Conservation (phyloP, 1,140 invertebrate species). For the Hyles vespertilio region DNA sequence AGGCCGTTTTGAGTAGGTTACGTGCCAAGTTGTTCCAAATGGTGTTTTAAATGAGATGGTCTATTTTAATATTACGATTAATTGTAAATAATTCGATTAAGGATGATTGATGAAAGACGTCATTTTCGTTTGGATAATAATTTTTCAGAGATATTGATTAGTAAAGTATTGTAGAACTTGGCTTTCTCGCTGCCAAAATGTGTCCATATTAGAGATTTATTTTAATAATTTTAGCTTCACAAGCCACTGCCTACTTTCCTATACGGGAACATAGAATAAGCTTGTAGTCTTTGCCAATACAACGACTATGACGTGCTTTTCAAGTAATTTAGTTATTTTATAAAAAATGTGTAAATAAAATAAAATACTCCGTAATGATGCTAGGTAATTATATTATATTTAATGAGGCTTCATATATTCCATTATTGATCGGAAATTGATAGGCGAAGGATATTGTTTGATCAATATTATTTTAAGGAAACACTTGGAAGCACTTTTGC, state of each 20-base stretch:
- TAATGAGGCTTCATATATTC: slow-evolving; percentile 4
- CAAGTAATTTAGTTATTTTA: slow-evolving; percentile 1
- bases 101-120: slow-evolving; percentile 20
- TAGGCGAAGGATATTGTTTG: no score
- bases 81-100: slow-evolving; percentile 42
- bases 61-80: slow-evolving; percentile 43
- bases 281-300: slow-evolving; percentile 2
- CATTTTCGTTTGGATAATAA: not conserved
- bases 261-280: no score
- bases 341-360: slow-evolving; percentile 4
- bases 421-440: no score
- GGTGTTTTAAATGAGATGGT: slow-evolving; percentile 41
- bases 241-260: no score
- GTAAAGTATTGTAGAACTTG: not conserved
- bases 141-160: not conserved
- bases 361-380: slow-evolving; percentile 5
- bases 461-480: no score
- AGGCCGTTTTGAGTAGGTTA: slow-evolving; percentile 35
- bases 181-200: no score
- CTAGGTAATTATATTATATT: not conserved
- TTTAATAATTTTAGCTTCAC: no score
- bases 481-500: no score
- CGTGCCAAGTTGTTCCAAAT: slow-evolving; percentile 46
- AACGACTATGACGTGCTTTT: slow-evolving; percentile 7
- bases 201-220: no score